These are phyloP conservation scores for Cygnus atratus DNA, from an alignment of 2,113 vertebrate species.

Conservation along the genomic window DNA sequence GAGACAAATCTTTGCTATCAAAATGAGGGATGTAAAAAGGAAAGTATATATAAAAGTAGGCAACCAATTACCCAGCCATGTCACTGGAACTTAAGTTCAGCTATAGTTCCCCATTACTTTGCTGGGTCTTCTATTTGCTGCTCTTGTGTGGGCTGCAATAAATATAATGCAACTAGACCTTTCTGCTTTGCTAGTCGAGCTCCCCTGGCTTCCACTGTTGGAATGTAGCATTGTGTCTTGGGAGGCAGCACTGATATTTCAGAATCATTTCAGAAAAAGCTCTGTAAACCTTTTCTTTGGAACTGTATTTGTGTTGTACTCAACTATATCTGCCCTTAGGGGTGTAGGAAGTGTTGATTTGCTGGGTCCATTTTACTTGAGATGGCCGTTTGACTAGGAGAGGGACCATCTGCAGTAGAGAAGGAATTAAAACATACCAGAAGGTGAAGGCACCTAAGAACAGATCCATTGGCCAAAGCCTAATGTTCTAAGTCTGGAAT, in stretches of 20 bases:
- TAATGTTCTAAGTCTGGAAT: background rate
- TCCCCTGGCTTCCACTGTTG: background rate
- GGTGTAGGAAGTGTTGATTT: background rate
- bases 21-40: background rate
- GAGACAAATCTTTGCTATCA: background rate
- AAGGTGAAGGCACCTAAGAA: background rate
- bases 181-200: background rate
- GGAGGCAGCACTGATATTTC: background rate
- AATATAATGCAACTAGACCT: background rate
- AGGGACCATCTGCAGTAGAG: background rate
- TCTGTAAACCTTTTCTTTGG: background rate
- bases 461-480: background rate
- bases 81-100: background rate
- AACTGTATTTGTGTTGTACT: background rate
- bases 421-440: background rate
- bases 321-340: background rate
- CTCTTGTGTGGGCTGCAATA: conserved; percentile 21
- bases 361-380: background rate
- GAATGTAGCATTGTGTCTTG: background rate
- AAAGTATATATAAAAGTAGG: background rate
- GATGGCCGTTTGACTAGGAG: background rate
- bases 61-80: background rate
- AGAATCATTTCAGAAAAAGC: background rate
- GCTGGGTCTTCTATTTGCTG: background rate
- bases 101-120: background rate